These are phyloP conservation scores for Oegoconia quadripuncta DNA, from an alignment of 2,888 invertebrate species.

Conservation along the genomic window DNA sequence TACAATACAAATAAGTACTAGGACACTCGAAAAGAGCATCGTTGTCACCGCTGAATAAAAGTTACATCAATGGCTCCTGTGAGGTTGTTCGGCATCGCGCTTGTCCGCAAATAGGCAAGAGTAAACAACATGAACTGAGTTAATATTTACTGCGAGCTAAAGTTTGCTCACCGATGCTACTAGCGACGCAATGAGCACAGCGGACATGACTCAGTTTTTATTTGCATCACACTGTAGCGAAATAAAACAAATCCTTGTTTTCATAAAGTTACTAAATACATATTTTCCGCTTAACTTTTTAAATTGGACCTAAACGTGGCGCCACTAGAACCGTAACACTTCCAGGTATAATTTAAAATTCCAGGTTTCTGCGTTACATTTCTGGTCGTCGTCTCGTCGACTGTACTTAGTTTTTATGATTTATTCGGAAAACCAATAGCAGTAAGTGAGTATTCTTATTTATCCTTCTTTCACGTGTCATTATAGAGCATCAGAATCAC, in stretches of 20 bases:
- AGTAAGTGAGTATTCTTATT: too few relatives aligned
- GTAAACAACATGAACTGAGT: slow-evolving; percentile 25
- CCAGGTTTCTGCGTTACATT: too few relatives aligned
- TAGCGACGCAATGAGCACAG: slow-evolving; percentile 29
- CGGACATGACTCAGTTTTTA: slow-evolving; percentile 44
- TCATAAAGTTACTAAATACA: too few relatives aligned
- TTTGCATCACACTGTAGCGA: slow-evolving; percentile 23
- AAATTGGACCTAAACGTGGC: too few relatives aligned
- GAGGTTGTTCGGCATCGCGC: slow-evolving; percentile 5
- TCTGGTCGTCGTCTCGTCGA: too few relatives aligned
- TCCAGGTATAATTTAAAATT: too few relatives aligned
- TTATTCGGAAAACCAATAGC: too few relatives aligned
- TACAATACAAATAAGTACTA: not conserved
- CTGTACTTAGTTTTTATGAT: too few relatives aligned
- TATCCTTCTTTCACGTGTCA: too few relatives aligned
- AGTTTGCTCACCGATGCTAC: slow-evolving; percentile 23
- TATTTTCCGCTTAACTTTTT: too few relatives aligned
- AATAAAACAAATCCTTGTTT: slow-evolving; percentile 3
- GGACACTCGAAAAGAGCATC: not conserved
- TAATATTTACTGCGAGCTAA: slow-evolving; percentile 30
- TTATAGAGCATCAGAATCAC: too few relatives aligned
- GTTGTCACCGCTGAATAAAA: not conserved
- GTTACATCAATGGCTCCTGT: not conserved
- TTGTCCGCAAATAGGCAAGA: slow-evolving; percentile 26
- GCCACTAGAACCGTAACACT: too few relatives aligned